These are phyloP conservation scores for Madoqua kirkii DNA, from an alignment of 2,113 vertebrate species.

Conservation along the genomic window DNA sequence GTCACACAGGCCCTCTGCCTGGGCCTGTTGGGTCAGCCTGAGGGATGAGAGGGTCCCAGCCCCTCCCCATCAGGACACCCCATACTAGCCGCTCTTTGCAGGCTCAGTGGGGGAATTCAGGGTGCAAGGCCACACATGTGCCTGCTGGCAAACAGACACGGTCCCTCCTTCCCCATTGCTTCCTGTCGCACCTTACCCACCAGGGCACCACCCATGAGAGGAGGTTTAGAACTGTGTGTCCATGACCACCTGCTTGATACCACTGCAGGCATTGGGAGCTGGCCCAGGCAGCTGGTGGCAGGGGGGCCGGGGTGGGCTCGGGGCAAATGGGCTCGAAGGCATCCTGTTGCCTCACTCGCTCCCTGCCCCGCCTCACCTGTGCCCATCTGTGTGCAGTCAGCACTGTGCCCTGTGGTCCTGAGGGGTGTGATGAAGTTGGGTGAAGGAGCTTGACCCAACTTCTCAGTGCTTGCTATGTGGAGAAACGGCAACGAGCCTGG, in stretches of 20 bases:
- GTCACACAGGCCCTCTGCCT: neutral
- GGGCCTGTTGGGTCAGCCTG: neutral
- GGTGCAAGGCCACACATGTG: fast-evolving
- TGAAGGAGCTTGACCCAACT: neutral
- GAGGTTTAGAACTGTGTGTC: neutral
- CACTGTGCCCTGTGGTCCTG: fast-evolving
- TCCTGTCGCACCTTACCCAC: fast-evolving
- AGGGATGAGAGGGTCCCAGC: neutral
- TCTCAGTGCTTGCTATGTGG: neutral
- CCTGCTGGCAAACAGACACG: fast-evolving
- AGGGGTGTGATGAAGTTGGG: neutral
- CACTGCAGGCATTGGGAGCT: neutral
- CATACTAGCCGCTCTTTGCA: fast-evolving
- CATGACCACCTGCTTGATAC: neutral
- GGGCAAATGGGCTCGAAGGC: neutral
- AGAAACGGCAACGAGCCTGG: neutral
- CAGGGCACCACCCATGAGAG: fast-evolving
- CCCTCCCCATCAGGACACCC: neutral
- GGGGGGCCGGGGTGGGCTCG: fast-evolving
- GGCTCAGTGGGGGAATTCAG: no score
- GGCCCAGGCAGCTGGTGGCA: neutral
- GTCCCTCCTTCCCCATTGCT: neutral
- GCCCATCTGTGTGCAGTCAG: fast-evolving
- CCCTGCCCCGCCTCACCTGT: no score
- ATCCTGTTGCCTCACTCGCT: neutral